Percentiles rank a stretch among this genome's conserved stretches.
phyloP scores from a whole-genome alignment of 2,888 invertebrate genomes.

The Noctua janthe region DNA sequence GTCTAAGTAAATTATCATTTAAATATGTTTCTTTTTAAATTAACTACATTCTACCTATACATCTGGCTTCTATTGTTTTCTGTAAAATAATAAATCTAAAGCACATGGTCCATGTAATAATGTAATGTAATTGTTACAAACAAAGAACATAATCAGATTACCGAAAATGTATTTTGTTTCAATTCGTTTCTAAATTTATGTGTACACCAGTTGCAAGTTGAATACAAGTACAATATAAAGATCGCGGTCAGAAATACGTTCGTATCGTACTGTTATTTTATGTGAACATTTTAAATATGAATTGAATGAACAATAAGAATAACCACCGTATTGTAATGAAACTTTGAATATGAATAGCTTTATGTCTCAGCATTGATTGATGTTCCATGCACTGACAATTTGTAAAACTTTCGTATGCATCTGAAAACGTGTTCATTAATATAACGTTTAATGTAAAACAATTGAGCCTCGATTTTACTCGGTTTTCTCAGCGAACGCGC shows the following conservation, averaged over 20 bases:
- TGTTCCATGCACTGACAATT: constrained; percentile 6
- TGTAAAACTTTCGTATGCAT: constrained; percentile 19
- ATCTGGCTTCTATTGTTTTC: background rate
- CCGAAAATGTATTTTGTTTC: background rate
- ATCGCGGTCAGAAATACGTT: constrained; percentile 12
- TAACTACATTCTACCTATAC: background rate
- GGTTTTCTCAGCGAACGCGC: constrained; percentile 50
- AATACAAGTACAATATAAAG: constrained; percentile 6
- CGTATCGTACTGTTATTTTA: constrained; percentile 12
- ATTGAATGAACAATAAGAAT: background rate
- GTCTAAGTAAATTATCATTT: background rate
- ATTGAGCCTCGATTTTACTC: constrained; percentile 20
- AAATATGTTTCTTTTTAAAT: background rate
- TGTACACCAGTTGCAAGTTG: background rate
- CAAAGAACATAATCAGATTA: constrained; percentile 7
- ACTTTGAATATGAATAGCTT: constrained; percentile 34
- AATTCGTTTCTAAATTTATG: constrained; percentile 15
- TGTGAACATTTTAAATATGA: constrained; percentile 13
- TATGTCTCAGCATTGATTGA: constrained; percentile 24
- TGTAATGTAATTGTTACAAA: background rate
- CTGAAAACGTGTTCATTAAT: constrained; percentile 4
- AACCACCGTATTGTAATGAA: constrained; percentile 6
- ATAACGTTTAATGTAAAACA: constrained; percentile 18
- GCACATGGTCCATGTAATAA: background rate
- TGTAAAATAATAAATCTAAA: background rate